Conservation (phyloP, 2,797 vertebrate genomes). For the Oophaga sylvatica region DNA sequence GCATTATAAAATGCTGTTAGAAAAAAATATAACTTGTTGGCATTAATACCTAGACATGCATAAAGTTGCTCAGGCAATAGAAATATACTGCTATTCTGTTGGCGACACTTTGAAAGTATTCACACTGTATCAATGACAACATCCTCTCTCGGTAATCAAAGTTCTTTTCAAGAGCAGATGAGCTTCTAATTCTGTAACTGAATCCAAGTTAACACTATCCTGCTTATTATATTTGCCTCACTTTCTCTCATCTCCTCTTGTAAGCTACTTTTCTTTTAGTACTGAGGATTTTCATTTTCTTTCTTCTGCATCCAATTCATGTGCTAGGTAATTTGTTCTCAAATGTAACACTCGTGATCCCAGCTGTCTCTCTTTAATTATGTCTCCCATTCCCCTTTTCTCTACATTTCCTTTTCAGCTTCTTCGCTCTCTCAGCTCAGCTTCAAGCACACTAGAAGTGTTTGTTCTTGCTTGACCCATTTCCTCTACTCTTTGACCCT, state of each 20-base stretch:
- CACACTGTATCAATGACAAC: constrained; percentile 34
- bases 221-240: constrained; percentile 45
- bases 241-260: constrained; percentile 44
- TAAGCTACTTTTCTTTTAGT: constrained; percentile 33
- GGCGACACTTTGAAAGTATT: not conserved
- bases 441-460: constrained; percentile 35
- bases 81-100: constrained; percentile 1
- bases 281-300: constrained; percentile 5
- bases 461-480: constrained; percentile 40
- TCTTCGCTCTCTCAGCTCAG: constrained; percentile 22
- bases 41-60: not conserved
- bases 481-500: constrained; percentile 46
- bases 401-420: constrained; percentile 32
- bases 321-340: constrained; percentile 52
- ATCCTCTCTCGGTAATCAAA: constrained; percentile 38
- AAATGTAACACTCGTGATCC: constrained; percentile 54
- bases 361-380: constrained; percentile 54
- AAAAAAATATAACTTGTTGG: not conserved
- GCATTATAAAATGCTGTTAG: not conserved
- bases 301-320: constrained; percentile 52
- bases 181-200: constrained; percentile 44
- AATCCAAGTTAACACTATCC: constrained; percentile 48
- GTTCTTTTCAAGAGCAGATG: constrained; percentile 41
- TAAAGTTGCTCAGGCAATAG: not conserved
- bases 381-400: constrained; percentile 37